Conservation (phyloP, 2,797 vertebrate species). For the Tragopan temminckii region DNA sequence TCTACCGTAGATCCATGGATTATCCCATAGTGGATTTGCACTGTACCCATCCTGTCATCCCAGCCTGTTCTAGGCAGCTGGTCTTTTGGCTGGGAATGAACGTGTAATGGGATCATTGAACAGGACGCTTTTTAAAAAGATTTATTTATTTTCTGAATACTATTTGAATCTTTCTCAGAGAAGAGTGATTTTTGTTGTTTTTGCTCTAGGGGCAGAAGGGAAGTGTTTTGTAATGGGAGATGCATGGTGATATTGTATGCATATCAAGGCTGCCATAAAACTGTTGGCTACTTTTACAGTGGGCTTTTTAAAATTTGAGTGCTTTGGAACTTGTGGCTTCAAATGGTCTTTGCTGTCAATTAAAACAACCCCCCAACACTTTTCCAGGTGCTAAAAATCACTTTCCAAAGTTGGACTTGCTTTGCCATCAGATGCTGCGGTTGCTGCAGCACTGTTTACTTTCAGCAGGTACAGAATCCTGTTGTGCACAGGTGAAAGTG, state of each 20-base stretch:
- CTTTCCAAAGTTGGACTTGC: neutral
- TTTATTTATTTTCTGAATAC: neutral
- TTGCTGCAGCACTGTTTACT: neutral
- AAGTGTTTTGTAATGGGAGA: neutral
- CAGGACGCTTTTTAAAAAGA: no score
- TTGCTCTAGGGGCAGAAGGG: accelerated
- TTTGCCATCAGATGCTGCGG: neutral
- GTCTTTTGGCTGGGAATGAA: neutral
- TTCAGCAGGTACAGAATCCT: neutral
- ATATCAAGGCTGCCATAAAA: neutral
- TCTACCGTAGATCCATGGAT: neutral
- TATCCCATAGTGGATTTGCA: neutral
- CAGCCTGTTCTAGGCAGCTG: neutral
- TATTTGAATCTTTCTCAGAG: neutral
- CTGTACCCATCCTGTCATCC: neutral
- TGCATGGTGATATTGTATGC: neutral
- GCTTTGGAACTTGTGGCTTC: neutral
- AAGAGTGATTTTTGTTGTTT: neutral
- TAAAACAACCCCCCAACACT: neutral
- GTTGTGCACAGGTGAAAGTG: neutral
- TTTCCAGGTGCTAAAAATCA: neutral
- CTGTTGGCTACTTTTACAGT: neutral
- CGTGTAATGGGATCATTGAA: neutral
- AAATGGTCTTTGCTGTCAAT: constrained; percentile 1
- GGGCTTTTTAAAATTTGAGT: neutral